Conservation (phyloP, 2,888 invertebrate species). For the Spodoptera picta region DNA sequence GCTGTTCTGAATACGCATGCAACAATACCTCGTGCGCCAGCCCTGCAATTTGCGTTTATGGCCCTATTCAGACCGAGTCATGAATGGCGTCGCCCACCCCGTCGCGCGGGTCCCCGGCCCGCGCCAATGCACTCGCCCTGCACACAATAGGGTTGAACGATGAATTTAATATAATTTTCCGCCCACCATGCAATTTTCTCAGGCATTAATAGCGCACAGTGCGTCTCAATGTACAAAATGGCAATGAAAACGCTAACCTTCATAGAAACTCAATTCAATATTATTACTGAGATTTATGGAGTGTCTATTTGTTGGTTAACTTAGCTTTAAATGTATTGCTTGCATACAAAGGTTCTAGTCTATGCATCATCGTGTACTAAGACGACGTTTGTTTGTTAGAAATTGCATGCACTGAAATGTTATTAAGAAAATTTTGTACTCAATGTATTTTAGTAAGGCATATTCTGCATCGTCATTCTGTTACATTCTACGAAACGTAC, state of each 20-base stretch:
- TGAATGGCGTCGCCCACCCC: constrained; percentile 68
- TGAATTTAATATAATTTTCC: constrained; percentile 63
- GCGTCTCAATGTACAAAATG: constrained; percentile 29
- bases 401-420: constrained; percentile 8
- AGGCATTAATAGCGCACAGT: constrained; percentile 29
- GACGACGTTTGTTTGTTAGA: not conserved
- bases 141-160: constrained; percentile 63
- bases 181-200: constrained; percentile 63
- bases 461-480: constrained; percentile 10
- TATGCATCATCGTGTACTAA: constrained; percentile 24
- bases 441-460: not conserved
- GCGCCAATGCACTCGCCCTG: constrained; percentile 47
- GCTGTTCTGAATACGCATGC: constrained; percentile 42
- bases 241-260: constrained; percentile 24
- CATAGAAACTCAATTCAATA: constrained; percentile 22
- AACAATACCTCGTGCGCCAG: constrained; percentile 56
- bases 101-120: constrained; percentile 51
- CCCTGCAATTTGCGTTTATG: constrained; percentile 73
- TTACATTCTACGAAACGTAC: constrained; percentile 9
- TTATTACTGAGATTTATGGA: constrained; percentile 24
- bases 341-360: constrained; percentile 17
- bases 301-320: constrained; percentile 11
- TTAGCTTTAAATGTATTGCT: constrained; percentile 17
- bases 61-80: constrained; percentile 65
- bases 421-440: constrained; percentile 5